Evolutionary conservation across 2,797 vertebrate genomes (phyloP).

Genomic region (Borostomias antarcticus): DNA sequence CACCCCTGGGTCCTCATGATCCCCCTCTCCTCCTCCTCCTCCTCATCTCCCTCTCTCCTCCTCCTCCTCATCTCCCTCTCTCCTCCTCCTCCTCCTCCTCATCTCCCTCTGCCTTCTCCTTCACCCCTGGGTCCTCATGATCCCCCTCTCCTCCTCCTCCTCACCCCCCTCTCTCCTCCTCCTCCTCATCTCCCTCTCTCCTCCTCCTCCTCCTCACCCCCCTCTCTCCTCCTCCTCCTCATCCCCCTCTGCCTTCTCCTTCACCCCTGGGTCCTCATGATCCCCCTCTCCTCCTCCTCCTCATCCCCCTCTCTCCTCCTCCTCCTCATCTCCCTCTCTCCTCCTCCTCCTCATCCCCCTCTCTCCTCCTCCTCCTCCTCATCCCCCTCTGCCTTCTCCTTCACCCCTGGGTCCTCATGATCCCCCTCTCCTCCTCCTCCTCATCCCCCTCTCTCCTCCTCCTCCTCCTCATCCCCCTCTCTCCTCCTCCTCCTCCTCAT

Average conservation of each 20-base stretch:
- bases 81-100: constrained; percentile 1
- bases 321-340: too few relatives aligned
- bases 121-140: neutral
- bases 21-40: neutral
- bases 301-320: too few relatives aligned
- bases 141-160: constrained; percentile 3
- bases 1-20: neutral
- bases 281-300: neutral
- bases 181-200: too few relatives aligned
- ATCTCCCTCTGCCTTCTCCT: neutral
- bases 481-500: too few relatives aligned
- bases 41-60: constrained; percentile 13
- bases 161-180: constrained; percentile 1
- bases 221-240: constrained; percentile 5
- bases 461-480: too few relatives aligned
- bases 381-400: constrained; percentile 1
- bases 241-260: neutral
- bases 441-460: neutral
- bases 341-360: too few relatives aligned
- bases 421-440: neutral
- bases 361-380: neutral
- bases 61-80: constrained; percentile 18
- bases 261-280: too few relatives aligned
- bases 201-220: too few relatives aligned
- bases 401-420: neutral